These are phyloP conservation scores for Perithous albicinctus DNA, from an alignment of 2,888 invertebrate species.

Conservation along the genomic window DNA sequence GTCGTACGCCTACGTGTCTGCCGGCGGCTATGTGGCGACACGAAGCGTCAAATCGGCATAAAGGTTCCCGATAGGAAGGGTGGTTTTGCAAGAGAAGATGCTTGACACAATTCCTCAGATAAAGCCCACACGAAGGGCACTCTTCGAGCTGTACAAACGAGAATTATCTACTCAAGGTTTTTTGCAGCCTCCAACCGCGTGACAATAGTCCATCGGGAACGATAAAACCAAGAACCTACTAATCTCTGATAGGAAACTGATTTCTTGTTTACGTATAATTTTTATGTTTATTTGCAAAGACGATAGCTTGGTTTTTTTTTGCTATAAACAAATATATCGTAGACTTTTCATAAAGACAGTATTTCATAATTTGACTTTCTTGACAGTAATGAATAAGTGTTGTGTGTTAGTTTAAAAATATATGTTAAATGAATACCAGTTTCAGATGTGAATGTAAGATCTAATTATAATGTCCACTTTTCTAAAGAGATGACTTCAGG, in stretches of 20 bases:
- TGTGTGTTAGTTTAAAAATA: background rate
- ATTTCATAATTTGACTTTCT: background rate
- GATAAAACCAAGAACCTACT: background rate
- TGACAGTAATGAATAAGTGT: background rate
- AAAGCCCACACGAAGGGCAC: constrained; percentile 2
- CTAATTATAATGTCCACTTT: too few relatives aligned
- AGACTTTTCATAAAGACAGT: background rate
- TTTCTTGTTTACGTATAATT: background rate
- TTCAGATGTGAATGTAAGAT: too few relatives aligned
- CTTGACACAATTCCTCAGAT: constrained; percentile 2
- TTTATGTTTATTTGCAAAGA: background rate
- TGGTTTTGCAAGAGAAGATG: constrained; percentile 18
- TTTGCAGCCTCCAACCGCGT: background rate
- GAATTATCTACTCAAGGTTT: background rate
- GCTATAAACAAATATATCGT: background rate
- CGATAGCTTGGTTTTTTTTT: background rate
- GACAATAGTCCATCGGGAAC: background rate
- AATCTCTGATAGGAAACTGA: background rate
- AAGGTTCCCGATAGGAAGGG: background rate
- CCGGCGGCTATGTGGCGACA: background rate
- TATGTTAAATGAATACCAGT: too few relatives aligned
- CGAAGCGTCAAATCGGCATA: background rate
- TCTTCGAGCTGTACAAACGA: background rate
- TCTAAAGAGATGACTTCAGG: too few relatives aligned
- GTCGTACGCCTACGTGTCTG: constrained; percentile 21